Evolutionary conservation across 2,113 vertebrate genomes (phyloP), one percentile per base, ranked within the genome.

Genomic region (Toxotes chatareus): DNA sequence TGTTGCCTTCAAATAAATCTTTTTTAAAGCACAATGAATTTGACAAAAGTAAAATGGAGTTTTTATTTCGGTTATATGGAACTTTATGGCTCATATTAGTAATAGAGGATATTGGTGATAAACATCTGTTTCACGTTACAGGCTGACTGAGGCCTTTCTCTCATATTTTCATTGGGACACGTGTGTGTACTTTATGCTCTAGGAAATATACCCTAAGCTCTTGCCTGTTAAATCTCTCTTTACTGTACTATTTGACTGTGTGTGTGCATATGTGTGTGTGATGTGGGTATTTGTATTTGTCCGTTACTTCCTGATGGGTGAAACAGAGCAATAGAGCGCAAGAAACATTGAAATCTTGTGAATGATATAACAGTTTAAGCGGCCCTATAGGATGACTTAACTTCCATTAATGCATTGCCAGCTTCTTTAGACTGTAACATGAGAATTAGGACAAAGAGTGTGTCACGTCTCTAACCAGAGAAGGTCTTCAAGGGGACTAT

Each of bases 161-260:
- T 90, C 57, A 85, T 91, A 84, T 92, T 92, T 92, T 93, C 89
- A 89, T 76, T 75, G 80, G 86, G 79, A 82, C 84, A 84, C 34
- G 56, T 82, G 90, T 85, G 83, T 86, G 60, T 79, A 82, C 76
- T 87, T 85, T 88, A 89, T 87, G 73, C 72, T 82, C 21, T 56
- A 57, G 83, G 86, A 93, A 90, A 92, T 89, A 83, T 86, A 86
- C 55, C 42, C 75, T 73, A 80, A 91, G 79, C 71, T 61, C 65
- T 87, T 11, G 68, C 79, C 85, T 73, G 62, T 82, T 84, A 87
- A 92, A 87, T 49, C 74, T 71, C 76, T 84, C 82, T 84, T 82
- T 79, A 81, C 80, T 83, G 19, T 75, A 46, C 83, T 31, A 21
- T 80, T 60, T 73, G n/a, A 69, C 23, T 86, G 49, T 71, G 14